Evolutionary conservation across 2,113 vertebrate species (phyloP).

Genomic region (Baryphthengus martii): DNA sequence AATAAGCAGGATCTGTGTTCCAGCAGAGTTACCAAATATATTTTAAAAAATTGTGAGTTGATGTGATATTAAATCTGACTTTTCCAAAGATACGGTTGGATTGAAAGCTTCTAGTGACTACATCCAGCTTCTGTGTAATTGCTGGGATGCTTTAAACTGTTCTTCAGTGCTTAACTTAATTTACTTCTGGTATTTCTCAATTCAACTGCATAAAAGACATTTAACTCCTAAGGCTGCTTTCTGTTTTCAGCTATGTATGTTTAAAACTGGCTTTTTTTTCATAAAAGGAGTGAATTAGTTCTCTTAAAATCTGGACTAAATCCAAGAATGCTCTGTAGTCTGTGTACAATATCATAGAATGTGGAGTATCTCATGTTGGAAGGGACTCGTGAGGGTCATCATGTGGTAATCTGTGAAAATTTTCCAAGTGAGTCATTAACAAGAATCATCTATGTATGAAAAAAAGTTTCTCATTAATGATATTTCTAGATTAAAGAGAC

Average conservation of each 20-base stretch:
- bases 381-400: not conserved
- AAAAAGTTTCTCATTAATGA: not conserved
- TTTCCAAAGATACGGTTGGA: not conserved
- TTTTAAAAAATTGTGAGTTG: not conserved
- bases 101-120: not conserved
- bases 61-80: not conserved
- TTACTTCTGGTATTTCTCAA: not conserved
- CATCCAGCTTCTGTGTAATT: not conserved
- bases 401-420: not conserved
- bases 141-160: not conserved
- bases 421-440: not conserved
- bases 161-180: not conserved
- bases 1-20: conserved; percentile 37
- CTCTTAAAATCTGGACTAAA: not conserved
- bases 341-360: not conserved
- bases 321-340: not conserved
- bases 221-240: not conserved
- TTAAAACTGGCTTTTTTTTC: not conserved
- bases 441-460: not conserved
- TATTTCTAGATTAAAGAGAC: not conserved
- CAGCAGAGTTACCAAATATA: not conserved
- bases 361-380: not conserved
- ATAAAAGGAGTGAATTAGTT: not conserved
- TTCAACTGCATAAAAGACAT: not conserved
- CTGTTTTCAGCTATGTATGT: not conserved